Base-by-base conservation (phyloP, 2,888 invertebrate species). In the Proisotoma minuta region DNA sequence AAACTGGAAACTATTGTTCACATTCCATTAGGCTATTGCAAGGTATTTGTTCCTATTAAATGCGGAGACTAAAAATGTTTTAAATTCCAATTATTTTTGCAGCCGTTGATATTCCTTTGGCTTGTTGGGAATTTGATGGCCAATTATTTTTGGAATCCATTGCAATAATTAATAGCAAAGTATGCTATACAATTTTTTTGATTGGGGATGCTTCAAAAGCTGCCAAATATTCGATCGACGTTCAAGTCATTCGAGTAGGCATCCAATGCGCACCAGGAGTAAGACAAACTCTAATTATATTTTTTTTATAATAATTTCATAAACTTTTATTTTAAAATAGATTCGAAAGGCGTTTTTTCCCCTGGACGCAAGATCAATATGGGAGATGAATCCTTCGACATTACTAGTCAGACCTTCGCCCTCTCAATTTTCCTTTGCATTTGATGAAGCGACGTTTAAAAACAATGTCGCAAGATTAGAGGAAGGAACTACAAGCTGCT, bases 71-170 rank as follows among this genome's bases (percentile, higher is more conserved):
- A 18, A 43, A 43, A 15, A 18, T 43, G 43, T 15, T 18, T 18
- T 12, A 18, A 43, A 34, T 43, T 43, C 10, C 15, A 43, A 43
- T 50, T 50, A 4, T 27, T 24, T 26, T 27, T 50, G 23, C 28
- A 51, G 51, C 24, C 4, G 18, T 24, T 4, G 51, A 51, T 18
- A 24, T 51, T 27, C 51, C 51, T 51, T 51, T 51, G n/a, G 27
- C 51, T n/a, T 27, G 4, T 3, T 51, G 51, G 51, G 28, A 51
- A 4, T 51, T 5, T 51, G 51, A 51, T 27, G 28, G 10, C 4
- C 10, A n/a, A 27, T 24, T 26, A 4, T 51, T 51, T 27, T 20
- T 51, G n/a, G 51, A 51, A 27, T 10, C 3, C 24, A 26, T 51
- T n/a, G 8, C 10, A 3, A 27, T 51, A 22, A 4, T 4, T 15